Percentiles rank a stretch among this genome's conserved stretches.
Conservation (phyloP, 2,797 vertebrate genomes). For the Holocentrus rufus region DNA sequence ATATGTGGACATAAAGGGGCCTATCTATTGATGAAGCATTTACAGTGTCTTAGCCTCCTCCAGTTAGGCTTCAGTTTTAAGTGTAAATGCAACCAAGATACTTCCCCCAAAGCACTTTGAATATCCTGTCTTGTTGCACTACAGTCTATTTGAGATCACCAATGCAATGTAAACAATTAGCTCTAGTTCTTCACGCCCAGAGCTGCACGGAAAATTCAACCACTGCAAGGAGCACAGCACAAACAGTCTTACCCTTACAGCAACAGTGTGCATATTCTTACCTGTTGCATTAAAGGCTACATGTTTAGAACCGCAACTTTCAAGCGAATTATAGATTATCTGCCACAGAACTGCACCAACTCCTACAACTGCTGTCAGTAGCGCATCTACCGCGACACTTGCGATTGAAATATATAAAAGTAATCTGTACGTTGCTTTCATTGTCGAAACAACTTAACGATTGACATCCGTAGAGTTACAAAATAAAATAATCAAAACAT, state of each 20-base stretch:
- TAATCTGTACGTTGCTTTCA: slow-evolving; percentile 59
- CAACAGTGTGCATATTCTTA: slow-evolving; percentile 44
- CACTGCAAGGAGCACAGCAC: too few relatives aligned
- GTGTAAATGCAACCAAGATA: too few relatives aligned
- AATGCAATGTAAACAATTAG: background rate
- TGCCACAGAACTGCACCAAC: slow-evolving; percentile 59
- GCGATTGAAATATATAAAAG: slow-evolving; percentile 32
- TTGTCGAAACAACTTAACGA: slow-evolving; percentile 34
- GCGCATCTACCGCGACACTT: slow-evolving; percentile 51
- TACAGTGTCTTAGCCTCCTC: too few relatives aligned
- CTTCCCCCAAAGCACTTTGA: too few relatives aligned
- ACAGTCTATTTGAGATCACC: too few relatives aligned
- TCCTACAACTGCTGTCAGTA: slow-evolving; percentile 64
- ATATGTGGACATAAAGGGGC: too few relatives aligned
- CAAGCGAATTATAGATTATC: slow-evolving; percentile 71
- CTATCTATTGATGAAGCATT: too few relatives aligned
- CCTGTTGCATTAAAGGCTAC: slow-evolving; percentile 77
- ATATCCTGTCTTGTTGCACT: too few relatives aligned
- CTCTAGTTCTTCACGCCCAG: background rate
- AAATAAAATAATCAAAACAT: background rate
- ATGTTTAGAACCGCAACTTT: slow-evolving; percentile 75
- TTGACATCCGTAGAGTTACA: background rate
- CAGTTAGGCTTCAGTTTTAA: too few relatives aligned
- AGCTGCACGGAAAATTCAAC: too few relatives aligned
- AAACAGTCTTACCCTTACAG: too few relatives aligned